Evolutionary conservation across 2,888 invertebrate species (phyloP).

Genomic region (Drosophila tripunctata): DNA sequence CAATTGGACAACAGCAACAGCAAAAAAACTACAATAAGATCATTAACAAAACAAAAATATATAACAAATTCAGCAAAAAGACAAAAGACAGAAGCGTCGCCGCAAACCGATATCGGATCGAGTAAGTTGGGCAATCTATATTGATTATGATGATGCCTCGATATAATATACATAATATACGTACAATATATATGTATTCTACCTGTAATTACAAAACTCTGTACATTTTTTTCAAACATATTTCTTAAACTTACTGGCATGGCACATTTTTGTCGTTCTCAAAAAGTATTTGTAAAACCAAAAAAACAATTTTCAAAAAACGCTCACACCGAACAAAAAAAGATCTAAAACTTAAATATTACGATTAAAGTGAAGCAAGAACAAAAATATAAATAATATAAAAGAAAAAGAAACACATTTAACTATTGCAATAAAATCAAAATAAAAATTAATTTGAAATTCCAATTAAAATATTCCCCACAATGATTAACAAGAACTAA

Average conservation of each 20-base stretch:
- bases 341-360: background rate
- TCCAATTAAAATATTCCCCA: conserved; percentile 1
- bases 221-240: conserved; percentile 71
- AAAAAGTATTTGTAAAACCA: conserved; percentile 75
- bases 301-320: conserved; percentile 50
- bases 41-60: conserved; percentile 4
- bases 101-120: conserved; percentile 81
- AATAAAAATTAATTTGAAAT: conserved; percentile 47
- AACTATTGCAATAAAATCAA: conserved; percentile 57
- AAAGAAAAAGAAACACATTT: too few relatives aligned
- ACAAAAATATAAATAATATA: background rate
- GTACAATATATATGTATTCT: conserved; percentile 58
- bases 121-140: conserved; percentile 34
- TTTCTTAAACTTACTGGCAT: conserved; percentile 36
- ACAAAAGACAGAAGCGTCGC: conserved; percentile 72
- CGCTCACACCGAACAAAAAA: conserved; percentile 58
- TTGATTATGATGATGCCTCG: conserved; percentile 18
- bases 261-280: conserved; percentile 41
- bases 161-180: conserved; percentile 20
- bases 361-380: conserved; percentile 5
- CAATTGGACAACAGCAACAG: conserved; percentile 17
- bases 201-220: conserved; percentile 68
- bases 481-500: conserved; percentile 32
- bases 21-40: background rate
- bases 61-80: conserved; percentile 3